Evolutionary conservation across 2,797 vertebrate species (phyloP).

Genomic region (Remorina albescens): DNA sequence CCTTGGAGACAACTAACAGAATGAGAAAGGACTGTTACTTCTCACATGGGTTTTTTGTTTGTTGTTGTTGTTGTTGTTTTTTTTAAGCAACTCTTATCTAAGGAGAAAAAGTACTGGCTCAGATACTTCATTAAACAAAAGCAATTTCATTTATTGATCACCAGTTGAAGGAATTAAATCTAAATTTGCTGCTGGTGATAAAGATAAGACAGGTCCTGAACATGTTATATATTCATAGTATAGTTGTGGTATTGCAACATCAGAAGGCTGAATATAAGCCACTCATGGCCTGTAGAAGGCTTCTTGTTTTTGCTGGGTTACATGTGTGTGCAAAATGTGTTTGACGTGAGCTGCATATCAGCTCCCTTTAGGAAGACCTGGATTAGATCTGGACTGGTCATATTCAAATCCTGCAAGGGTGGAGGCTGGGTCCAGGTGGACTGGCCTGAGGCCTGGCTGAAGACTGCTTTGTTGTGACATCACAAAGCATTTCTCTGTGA

Average conservation of each 20-base stretch:
- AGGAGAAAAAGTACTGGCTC: not conserved
- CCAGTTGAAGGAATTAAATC: conserved; percentile 1
- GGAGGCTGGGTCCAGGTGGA: no score
- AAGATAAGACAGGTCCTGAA: not conserved
- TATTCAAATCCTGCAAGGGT: no score
- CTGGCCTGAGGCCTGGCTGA: no score
- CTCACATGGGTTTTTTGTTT: not conserved
- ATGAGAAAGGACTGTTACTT: not conserved
- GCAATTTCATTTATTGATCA: conserved; percentile 1
- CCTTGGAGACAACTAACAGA: conserved; percentile 39
- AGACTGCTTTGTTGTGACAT: no score
- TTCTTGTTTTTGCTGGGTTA: not conserved
- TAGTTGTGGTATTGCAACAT: not conserved
- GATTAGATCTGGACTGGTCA: no score
- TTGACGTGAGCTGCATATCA: conserved; percentile 14
- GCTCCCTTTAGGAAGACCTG: no score
- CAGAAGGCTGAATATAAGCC: not conserved
- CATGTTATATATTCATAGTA: not conserved
- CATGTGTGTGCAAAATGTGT: not conserved
- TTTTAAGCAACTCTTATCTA: conserved; percentile 4
- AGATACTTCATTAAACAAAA: not conserved
- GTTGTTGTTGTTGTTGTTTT: not conserved
- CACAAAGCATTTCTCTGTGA: no score
- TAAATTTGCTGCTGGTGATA: not conserved
- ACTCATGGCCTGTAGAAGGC: not conserved